Evolutionary conservation across 2,888 invertebrate species (phyloP).

Genomic region (Taphrorychus bicolor): DNA sequence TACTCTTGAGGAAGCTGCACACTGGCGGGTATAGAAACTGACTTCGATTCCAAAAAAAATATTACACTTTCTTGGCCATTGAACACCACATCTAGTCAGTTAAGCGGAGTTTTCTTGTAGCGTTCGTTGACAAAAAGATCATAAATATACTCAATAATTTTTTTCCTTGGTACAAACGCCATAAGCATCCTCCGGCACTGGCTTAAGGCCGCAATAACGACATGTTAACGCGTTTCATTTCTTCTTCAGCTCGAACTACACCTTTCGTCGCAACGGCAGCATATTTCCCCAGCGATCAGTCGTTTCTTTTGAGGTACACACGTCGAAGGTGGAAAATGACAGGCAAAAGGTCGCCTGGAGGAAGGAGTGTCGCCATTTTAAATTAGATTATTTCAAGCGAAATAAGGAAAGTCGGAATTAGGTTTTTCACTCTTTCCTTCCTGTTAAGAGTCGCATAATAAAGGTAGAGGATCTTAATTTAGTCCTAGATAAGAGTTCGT

Average conservation of each 20-base stretch:
- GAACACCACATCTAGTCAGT: no score
- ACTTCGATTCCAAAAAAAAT: no score
- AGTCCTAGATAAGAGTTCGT: no score
- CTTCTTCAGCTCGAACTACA: conserved; percentile 50
- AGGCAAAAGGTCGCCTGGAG: conserved; percentile 40
- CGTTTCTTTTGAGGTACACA: conserved; percentile 54
- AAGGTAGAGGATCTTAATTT: not conserved
- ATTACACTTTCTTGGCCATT: no score
- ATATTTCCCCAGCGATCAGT: conserved; percentile 61
- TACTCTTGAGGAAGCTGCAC: conserved; percentile 21
- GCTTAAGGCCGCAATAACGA: conserved; percentile 53
- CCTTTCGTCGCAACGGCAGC: conserved; percentile 49
- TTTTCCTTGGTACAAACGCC: no score
- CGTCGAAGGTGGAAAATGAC: conserved; percentile 40
- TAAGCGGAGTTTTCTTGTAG: no score
- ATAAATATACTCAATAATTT: no score
- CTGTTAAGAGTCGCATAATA: not conserved
- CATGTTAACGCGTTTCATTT: conserved; percentile 57
- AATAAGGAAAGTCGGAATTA: not conserved
- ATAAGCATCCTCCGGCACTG: conserved; percentile 17
- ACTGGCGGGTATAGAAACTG: conserved; percentile 11
- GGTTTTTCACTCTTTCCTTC: not conserved
- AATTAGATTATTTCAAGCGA: conserved; percentile 34
- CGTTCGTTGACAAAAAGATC: no score
- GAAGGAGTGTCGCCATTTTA: conserved; percentile 24